phyloP scores from a whole-genome alignment of 2,888 invertebrate species.

The Crossocerus cetratus region DNA sequence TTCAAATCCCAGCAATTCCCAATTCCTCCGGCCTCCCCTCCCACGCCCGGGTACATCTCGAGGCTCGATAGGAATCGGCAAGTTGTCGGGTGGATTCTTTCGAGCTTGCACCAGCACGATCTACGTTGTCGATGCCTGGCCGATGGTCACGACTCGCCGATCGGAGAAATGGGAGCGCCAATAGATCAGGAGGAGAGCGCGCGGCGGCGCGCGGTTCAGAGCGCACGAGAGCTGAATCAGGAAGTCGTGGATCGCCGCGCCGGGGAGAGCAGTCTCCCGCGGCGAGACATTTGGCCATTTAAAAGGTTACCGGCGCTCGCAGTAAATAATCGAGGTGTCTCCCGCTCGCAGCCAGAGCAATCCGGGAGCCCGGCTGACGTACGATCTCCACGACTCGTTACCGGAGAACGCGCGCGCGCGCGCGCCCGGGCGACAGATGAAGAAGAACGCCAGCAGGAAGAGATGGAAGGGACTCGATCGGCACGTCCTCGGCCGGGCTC shows the following conservation, averaged over 20 bases:
- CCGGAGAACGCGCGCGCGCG: constrained; percentile 12
- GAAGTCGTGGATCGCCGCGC: constrained; percentile 39
- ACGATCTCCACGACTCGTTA: constrained; percentile 47
- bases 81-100: constrained; percentile 4
- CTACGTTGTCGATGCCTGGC: background rate
- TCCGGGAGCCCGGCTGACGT: constrained; percentile 50
- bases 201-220: background rate
- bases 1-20: constrained; percentile 38
- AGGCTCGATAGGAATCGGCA: no score
- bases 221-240: constrained; percentile 18
- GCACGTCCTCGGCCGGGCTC: background rate
- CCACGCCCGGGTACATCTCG: constrained; percentile 21
- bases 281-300: constrained; percentile 49
- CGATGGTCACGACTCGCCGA: background rate
- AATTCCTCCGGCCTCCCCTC: constrained; percentile 11
- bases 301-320: constrained; percentile 45
- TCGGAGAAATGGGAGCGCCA: no score
- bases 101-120: background rate
- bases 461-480: background rate
- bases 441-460: constrained; percentile 6
- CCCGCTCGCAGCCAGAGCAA: constrained; percentile 38
- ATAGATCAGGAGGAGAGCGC: background rate
- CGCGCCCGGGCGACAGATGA: constrained; percentile 5
- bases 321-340: constrained; percentile 48
- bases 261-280: constrained; percentile 16